These are phyloP conservation scores for Hydrotaea cyrtoneurina DNA, from an alignment of 2,888 invertebrate genomes.

Conservation along the genomic window DNA sequence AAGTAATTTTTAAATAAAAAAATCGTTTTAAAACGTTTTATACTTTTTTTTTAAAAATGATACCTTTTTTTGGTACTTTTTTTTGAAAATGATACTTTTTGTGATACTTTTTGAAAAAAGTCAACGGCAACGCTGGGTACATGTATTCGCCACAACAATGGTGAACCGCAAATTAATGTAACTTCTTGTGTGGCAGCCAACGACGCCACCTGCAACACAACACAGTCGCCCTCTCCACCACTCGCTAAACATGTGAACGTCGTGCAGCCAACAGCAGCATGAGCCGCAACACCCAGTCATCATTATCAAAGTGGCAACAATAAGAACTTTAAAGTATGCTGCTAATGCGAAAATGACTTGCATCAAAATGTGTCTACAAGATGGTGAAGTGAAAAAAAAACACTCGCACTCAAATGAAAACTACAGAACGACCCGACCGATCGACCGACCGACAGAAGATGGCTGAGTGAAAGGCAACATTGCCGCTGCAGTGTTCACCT, in stretches of 20 bases:
- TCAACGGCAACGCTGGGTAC: too few species aligned
- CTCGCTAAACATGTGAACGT: slow-evolving; percentile 19
- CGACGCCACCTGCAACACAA: slow-evolving; percentile 52
- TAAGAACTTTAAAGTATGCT: slow-evolving; percentile 59
- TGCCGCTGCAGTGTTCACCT: slow-evolving; percentile 1
- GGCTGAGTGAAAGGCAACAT: slow-evolving; percentile 20
- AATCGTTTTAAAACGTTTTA: too few species aligned
- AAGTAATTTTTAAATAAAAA: too few species aligned
- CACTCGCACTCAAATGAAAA: neutral
- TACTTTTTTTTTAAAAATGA: too few species aligned
- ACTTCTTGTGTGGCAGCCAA: slow-evolving; percentile 56
- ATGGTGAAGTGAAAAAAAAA: slow-evolving; percentile 12
- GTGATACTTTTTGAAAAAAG: too few species aligned
- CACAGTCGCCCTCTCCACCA: slow-evolving; percentile 24
- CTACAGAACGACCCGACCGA: slow-evolving; percentile 10
- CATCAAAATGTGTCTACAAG: slow-evolving; percentile 65
- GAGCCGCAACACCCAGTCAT: slow-evolving; percentile 51
- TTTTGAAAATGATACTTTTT: too few species aligned
- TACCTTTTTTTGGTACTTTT: too few species aligned
- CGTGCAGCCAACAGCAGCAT: slow-evolving; percentile 19
- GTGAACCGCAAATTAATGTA: slow-evolving; percentile 63
- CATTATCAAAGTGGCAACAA: slow-evolving; percentile 65
- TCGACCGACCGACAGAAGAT: neutral
- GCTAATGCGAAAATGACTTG: slow-evolving; percentile 70
- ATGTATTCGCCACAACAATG: slow-evolving; percentile 55